Evolutionary conservation across 2,797 vertebrate species (phyloP).

Genomic region (Sebastiscus albofasciatus): DNA sequence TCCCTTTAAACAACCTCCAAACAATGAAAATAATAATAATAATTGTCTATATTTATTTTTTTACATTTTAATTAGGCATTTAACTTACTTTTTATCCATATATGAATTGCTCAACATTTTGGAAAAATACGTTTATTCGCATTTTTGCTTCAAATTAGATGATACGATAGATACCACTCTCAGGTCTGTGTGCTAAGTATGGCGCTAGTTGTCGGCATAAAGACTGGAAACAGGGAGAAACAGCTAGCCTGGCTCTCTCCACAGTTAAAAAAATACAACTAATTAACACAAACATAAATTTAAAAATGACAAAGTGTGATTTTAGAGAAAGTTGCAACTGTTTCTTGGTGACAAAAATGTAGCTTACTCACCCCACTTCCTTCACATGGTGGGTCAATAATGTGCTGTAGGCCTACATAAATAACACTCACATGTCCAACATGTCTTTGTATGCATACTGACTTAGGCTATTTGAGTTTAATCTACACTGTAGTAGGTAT

Average conservation of each 20-base stretch:
- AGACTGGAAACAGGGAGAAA: too few species aligned
- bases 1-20: neutral
- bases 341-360: neutral
- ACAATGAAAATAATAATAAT: too few species aligned
- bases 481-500: neutral
- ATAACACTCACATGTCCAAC: accelerated
- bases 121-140: neutral
- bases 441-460: neutral
- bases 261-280: accelerated
- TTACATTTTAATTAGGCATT: neutral
- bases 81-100: neutral
- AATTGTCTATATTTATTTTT: too few species aligned
- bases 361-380: too few species aligned
- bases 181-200: neutral
- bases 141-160: neutral
- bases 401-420: too few species aligned
- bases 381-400: too few species aligned
- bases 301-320: neutral
- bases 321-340: neutral
- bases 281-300: neutral
- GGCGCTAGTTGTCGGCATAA: neutral
- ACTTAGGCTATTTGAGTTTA: neutral
- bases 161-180: neutral
- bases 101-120: neutral
- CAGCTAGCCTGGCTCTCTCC: too few species aligned